Percentiles rank a stretch among this genome's conserved stretches.
Evolutionary conservation across 2,113 vertebrate genomes (phyloP).

Genomic region (Columba livia): DNA sequence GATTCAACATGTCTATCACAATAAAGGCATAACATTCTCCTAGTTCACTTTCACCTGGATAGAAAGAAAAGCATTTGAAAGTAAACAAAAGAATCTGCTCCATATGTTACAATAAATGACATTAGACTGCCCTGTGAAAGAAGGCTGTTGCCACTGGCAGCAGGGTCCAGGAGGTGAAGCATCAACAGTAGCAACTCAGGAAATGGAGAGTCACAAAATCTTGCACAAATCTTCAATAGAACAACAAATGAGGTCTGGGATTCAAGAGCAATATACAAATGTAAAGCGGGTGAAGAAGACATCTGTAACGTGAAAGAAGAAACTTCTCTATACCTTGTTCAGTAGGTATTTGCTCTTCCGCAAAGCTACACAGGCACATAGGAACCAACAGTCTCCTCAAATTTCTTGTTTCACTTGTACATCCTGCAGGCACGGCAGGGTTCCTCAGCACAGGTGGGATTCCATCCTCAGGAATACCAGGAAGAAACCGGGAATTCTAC

Average conservation of each 20-base stretch:
- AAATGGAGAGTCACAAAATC: slow-evolving; percentile 25
- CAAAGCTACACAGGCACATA: slow-evolving; percentile 90
- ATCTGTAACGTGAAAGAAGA: neutral
- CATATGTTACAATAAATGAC: neutral
- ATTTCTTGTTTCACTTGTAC: slow-evolving; percentile 90
- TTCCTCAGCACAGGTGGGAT: neutral
- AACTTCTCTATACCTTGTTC: slow-evolving; percentile 80
- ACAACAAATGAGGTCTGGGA: neutral
- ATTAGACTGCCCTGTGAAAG: neutral
- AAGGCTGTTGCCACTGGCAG: neutral
- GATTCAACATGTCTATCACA: slow-evolving; percentile 82
- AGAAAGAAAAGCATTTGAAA: neutral
- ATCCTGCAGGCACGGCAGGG: slow-evolving; percentile 61
- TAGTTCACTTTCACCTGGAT: slow-evolving; percentile 77
- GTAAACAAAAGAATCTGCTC: neutral
- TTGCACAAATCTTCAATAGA: slow-evolving; percentile 17
- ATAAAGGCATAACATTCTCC: slow-evolving; percentile 90
- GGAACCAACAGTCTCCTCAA: slow-evolving; percentile 96
- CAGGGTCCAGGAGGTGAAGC: neutral
- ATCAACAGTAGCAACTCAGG: neutral
- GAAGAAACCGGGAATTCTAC: accelerated
- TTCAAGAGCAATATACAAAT: neutral
- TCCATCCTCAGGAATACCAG: accelerated
- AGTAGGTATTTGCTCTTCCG: slow-evolving; percentile 84
- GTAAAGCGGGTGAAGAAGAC: neutral